Base-by-base conservation (phyloP, 2,888 invertebrate genomes). In the Papilio protenor region DNA sequence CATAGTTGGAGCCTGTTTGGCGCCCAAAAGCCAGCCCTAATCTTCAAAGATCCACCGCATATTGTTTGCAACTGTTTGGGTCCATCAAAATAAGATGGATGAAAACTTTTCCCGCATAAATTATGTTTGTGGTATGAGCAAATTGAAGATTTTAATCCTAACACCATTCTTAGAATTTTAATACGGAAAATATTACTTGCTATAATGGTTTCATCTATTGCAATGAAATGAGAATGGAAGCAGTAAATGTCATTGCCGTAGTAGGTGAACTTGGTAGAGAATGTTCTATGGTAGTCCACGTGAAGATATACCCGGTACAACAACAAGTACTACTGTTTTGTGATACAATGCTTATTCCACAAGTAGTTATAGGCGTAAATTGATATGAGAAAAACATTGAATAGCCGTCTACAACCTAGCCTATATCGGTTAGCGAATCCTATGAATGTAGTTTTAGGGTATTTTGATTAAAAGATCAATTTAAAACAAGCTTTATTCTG, bases 401-500 rank as follows among this genome's bases (percentile, higher is more conserved):
- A n/a, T n/a, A 45, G 45, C 40, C 45, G 1, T 27, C 27, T 45
- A 45, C 66, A 45, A 66, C 40, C 10, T 33, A 12, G 33, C n/a
- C 40, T n/a, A n/a, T 6, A 1, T 57, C 10, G 27, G 27, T 27
- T 27, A 2, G 27, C 27, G 27, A 27, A 27, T 27, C 27, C 27
- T 2, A 2, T 27, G 27, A 2, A 2, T 27, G 27, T 27, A 27
- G 27, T 27, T 27, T 27, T 23, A 12, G 59, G 64, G 66, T 69
- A 61, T 23, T 79, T 11, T 23, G 73, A 88, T 82, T 86, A 84
- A 89, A 88, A 87, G 81, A 85, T 77, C 16, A 85, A 79, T 92
- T 93, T 91, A 90, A 94, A 94, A 94, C 94, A 94, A 94, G 94
- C 94, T 94, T 94, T 94, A 94, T 94, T 94, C 88, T 88, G 82